Base-by-base conservation (phyloP, 2,797 vertebrate species). In the Tapirus indicus region DNA sequence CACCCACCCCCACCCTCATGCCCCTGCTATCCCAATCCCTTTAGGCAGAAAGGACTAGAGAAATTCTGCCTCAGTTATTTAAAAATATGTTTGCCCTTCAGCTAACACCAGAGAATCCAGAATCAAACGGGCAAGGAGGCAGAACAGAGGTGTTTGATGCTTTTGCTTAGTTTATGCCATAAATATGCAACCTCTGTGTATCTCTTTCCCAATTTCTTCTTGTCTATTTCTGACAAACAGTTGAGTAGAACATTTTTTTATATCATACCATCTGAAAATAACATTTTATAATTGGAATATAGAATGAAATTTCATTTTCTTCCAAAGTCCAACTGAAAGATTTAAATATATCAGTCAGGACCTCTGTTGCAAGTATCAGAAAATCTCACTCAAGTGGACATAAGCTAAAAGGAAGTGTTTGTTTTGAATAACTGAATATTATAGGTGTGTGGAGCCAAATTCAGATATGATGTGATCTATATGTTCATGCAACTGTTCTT, bases 11-110 rank as follows among this genome's bases (percentile, higher is more conserved):
- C 11, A n/a, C 14, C 1, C 66, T 29, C 14, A 20, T 4, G 10
- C 75, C 3, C 54, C 8, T 4, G 58, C n/a, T 20, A 44, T 60
- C 20, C 52, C 47, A 47, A 44, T 6, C 17, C 41, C 41, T 47
- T 32, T 60, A 64, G 54, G 21, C 41, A 88, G 44, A 80, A 47
- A 93, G 23, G 41, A 79, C 56, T 62, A 23, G 41, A 94, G 69
- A 89, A 92, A 89, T n/a, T 88, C 72, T 90, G 21, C 27, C 18
- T n/a, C 18, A 54, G 64, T 69, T 87, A 56, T 47, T 88, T 52
- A 58, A 79, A 97, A 93, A 85, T 74, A n/a, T 38, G 49, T 47
- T 93, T 92, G 47, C 41, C 38, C 29, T 90, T 91, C 52, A 93
- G 27, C 23, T 88, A 72, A 94, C 56, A 29, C 3, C 8, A 87